These are phyloP conservation scores for Sardinella longiceps DNA, from an alignment of 2,797 vertebrate genomes.

Conservation along the genomic window DNA sequence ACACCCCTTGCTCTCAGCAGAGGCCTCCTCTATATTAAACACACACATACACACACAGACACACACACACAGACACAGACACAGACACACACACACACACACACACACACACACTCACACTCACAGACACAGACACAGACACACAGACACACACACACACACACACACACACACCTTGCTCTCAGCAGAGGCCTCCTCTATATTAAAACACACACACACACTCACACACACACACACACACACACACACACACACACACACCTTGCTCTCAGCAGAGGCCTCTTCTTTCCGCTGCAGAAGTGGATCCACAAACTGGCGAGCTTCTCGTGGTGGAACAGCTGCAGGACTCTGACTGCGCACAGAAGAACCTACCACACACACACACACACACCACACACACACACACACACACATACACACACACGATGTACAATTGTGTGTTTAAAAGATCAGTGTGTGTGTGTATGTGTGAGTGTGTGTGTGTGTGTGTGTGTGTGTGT, in stretches of 20 bases:
- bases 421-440: too few relatives aligned
- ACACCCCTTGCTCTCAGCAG: too few relatives aligned
- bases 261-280: constrained; percentile 74
- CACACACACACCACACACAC: not conserved
- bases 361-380: constrained; percentile 57
- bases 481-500: too few relatives aligned
- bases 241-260: constrained; percentile 23
- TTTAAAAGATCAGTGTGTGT: too few relatives aligned
- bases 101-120: not conserved
- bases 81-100: not conserved
- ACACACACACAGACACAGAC: not conserved
- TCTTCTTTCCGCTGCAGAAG: constrained; percentile 76
- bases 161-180: constrained; percentile 23
- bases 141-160: constrained; percentile 1
- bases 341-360: constrained; percentile 68
- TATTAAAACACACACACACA: not conserved
- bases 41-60: not conserved
- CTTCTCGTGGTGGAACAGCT: constrained; percentile 63
- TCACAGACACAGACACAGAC: not conserved
- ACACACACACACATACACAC: not conserved
- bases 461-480: too few relatives aligned
- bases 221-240: not conserved
- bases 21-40: too few relatives aligned
- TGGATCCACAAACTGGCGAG: constrained; percentile 68
- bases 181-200: too few relatives aligned